phyloP scores from a whole-genome alignment of 2,797 vertebrate species.

The Mormyrus proboscirostris region DNA sequence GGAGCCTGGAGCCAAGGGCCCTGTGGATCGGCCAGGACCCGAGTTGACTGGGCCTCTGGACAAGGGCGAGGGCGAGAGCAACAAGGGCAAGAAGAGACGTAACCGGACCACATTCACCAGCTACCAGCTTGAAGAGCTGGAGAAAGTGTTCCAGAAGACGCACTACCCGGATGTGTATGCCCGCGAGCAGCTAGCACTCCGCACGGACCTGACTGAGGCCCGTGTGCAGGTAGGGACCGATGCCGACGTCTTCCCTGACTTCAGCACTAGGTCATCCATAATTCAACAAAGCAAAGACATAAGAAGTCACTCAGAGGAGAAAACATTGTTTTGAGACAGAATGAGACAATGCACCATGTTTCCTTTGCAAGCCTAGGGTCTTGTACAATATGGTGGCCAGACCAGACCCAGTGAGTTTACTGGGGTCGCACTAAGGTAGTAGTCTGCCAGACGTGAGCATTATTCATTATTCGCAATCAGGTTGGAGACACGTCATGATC shows the following conservation, averaged over 20 bases:
- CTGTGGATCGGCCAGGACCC: conserved; percentile 66
- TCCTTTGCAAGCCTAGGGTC: not conserved
- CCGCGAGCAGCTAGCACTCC: conserved; percentile 89
- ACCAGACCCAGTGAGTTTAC: not conserved
- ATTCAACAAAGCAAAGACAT: not conserved
- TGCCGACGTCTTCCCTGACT: conserved; percentile 15
- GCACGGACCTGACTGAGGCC: conserved; percentile 90
- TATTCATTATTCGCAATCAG: not conserved
- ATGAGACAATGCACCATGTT: not conserved
- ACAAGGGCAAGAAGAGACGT: conserved; percentile 90
- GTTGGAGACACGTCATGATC: not conserved
- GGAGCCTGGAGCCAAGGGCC: conserved; percentile 71
- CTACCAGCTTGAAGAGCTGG: conserved; percentile 91
- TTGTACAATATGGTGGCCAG: not conserved
- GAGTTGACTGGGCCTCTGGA: conserved; percentile 82
- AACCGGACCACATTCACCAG: conserved; percentile 94
- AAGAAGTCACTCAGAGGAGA: not conserved
- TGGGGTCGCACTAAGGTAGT: not conserved
- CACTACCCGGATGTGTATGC: conserved; percentile 94
- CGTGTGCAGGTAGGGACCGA: conserved; percentile 77
- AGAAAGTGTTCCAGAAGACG: conserved; percentile 96
- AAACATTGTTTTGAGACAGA: not conserved
- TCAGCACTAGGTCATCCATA: not conserved
- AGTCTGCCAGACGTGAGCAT: not conserved
- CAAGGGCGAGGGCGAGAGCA: conserved; percentile 83